Evolutionary conservation across 2,797 vertebrate species (phyloP).

Genomic region (Scolopax bukidnonensis): DNA sequence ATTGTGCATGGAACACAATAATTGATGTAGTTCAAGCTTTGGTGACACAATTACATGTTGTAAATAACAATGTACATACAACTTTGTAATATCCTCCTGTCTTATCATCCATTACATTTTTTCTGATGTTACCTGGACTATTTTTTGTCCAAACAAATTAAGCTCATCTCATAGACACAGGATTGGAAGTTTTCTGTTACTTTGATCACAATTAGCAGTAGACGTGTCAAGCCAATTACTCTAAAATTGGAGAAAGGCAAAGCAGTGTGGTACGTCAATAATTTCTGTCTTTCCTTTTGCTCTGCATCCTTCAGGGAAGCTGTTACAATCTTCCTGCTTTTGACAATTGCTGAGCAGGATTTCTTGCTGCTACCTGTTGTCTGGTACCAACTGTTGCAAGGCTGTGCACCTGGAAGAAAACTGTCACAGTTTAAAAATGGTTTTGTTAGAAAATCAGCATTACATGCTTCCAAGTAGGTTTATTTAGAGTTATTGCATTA

Average conservation of each 20-base stretch:
- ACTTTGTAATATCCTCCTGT: neutral
- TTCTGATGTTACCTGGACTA: neutral
- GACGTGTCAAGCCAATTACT: neutral
- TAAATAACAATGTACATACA: neutral
- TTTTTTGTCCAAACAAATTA: neutral
- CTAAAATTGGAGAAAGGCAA: neutral
- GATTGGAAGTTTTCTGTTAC: neutral
- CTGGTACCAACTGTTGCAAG: neutral
- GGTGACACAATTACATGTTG: neutral
- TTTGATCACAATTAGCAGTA: conserved; percentile 26
- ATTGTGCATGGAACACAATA: neutral
- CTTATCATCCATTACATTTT: neutral
- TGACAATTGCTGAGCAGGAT: neutral
- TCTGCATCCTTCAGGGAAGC: neutral
- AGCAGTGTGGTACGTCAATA: neutral
- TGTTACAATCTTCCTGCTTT: neutral
- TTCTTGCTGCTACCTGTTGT: neutral
- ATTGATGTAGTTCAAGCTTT: neutral
- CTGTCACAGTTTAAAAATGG: neutral
- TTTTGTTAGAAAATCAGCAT: neutral
- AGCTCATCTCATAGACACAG: neutral
- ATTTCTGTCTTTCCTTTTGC: neutral
- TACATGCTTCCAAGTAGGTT: neutral
- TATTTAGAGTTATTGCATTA: neutral
- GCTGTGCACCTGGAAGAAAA: neutral